Conservation (phyloP, 1,140 invertebrate genomes). For the Drosophila lacteicornis region DNA sequence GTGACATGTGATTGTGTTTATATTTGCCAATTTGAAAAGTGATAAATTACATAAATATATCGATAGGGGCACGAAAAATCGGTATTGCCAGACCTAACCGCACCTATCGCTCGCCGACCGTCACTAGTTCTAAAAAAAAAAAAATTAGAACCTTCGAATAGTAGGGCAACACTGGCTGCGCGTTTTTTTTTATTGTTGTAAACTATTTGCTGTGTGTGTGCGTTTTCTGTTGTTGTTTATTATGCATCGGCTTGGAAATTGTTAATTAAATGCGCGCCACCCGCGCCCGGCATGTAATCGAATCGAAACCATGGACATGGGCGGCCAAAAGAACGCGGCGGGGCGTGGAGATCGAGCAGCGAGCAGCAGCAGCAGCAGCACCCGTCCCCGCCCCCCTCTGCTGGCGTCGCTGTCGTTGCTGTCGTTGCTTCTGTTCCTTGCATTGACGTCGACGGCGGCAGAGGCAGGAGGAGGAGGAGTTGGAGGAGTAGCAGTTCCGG, state of each 20-base stretch:
- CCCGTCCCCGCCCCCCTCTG: slow-evolving; percentile 28
- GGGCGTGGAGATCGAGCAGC: slow-evolving; percentile 40
- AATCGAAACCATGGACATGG: slow-evolving; percentile 41
- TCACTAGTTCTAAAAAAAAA: slow-evolving; percentile 20
- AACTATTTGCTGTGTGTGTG: slow-evolving; percentile 58
- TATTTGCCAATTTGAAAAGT: background rate
- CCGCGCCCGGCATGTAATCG: slow-evolving; percentile 36
- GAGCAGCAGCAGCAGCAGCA: background rate
- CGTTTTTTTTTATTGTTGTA: slow-evolving; percentile 58
- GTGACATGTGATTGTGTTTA: too few species aligned
- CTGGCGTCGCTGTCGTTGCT: slow-evolving; percentile 12
- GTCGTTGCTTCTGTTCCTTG: slow-evolving; percentile 16
- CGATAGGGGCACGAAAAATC: background rate
- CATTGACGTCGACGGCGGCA: slow-evolving; percentile 13
- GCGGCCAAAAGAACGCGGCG: slow-evolving; percentile 55
- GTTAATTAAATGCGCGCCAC: slow-evolving; percentile 61
- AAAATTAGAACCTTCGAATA: slow-evolving; percentile 16
- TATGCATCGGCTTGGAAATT: slow-evolving; percentile 54
- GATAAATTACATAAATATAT: background rate
- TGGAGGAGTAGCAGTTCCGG: background rate
- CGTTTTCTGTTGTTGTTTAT: slow-evolving; percentile 61
- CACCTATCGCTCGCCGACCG: background rate
- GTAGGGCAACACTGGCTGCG: slow-evolving; percentile 21
- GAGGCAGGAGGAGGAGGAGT: background rate
- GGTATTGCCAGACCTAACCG: background rate